phyloP scores from a whole-genome alignment of 2,888 invertebrate genomes.

The Invenusta paracnida region DNA sequence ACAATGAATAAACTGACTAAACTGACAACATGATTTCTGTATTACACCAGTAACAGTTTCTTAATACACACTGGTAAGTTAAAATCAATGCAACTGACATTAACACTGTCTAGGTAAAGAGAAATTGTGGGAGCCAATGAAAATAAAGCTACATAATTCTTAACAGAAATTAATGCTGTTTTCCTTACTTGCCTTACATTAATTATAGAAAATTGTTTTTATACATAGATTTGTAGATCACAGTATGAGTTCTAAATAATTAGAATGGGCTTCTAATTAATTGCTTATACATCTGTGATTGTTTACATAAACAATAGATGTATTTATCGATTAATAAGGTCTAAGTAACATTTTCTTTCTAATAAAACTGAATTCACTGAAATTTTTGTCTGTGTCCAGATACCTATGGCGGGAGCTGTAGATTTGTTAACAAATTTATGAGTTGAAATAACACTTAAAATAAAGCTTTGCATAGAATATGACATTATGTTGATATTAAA shows the following conservation, averaged over 20 bases:
- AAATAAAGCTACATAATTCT: background rate
- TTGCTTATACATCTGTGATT: background rate
- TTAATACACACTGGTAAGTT: background rate
- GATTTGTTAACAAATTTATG: too few species aligned
- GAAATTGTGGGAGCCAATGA: background rate
- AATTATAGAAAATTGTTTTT: background rate
- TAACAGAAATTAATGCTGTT: background rate
- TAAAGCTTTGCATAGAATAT: too few species aligned
- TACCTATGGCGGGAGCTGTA: background rate
- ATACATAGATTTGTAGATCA: background rate
- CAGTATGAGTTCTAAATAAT: background rate
- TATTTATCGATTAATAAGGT: background rate
- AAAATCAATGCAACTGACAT: background rate
- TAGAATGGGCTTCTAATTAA: background rate
- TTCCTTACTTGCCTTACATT: background rate
- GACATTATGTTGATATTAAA: too few species aligned
- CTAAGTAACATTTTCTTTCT: background rate
- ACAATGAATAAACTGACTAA: background rate
- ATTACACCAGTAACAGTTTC: background rate
- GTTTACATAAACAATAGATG: background rate
- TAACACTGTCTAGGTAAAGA: background rate
- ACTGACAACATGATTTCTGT: background rate
- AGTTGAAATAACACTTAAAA: too few species aligned
- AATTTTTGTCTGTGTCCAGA: background rate
- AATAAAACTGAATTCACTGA: background rate